A percentile compares a stretch with the other conserved stretches of the same genome.
Conservation (phyloP, 1,140 invertebrate species). For the Drosophila punjabiensis region DNA sequence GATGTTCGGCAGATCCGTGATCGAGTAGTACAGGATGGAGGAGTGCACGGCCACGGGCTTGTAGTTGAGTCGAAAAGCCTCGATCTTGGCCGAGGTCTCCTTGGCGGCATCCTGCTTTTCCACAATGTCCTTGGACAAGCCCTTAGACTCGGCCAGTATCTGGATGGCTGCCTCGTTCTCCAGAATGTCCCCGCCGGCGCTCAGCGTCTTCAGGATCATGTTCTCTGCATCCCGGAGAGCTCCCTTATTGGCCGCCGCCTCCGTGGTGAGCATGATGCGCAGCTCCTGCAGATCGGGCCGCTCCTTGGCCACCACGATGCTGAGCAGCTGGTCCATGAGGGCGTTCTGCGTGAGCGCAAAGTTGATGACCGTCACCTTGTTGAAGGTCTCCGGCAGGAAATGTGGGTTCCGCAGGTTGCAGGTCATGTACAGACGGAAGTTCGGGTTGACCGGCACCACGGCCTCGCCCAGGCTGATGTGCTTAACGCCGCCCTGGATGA, state of each 20-base stretch:
- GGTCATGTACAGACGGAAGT: constrained; percentile 95
- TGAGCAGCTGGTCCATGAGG: constrained; percentile 96
- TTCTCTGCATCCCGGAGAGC: constrained; percentile 95
- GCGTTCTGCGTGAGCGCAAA: constrained; percentile 96
- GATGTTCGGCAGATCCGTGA: constrained; percentile 96
- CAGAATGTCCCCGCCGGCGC: constrained; percentile 94
- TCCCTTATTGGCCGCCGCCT: constrained; percentile 94
- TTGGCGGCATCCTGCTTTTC: constrained; percentile 92
- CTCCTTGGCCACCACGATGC: constrained; percentile 96
- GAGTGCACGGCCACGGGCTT: constrained; percentile 94
- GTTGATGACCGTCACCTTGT: constrained; percentile 96
- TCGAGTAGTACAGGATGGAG: constrained; percentile 95
- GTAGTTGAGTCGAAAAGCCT: constrained; percentile 93
- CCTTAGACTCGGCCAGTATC: constrained; percentile 94
- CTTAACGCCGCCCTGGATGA: constrained; percentile 91
- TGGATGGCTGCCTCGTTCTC: constrained; percentile 96
- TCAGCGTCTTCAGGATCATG: constrained; percentile 94
- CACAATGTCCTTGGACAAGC: constrained; percentile 92
- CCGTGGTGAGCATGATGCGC: constrained; percentile 93
- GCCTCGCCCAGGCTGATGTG: constrained; percentile 95
- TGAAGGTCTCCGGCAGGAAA: constrained; percentile 95
- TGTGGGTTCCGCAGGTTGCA: constrained; percentile 96
- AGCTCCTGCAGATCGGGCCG: constrained; percentile 95
- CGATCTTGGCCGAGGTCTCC: constrained; percentile 91
- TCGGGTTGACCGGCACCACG: constrained; percentile 91